These are phyloP conservation scores for Hylaea fasciaria DNA, from an alignment of 2,888 invertebrate species.

Conservation along the genomic window DNA sequence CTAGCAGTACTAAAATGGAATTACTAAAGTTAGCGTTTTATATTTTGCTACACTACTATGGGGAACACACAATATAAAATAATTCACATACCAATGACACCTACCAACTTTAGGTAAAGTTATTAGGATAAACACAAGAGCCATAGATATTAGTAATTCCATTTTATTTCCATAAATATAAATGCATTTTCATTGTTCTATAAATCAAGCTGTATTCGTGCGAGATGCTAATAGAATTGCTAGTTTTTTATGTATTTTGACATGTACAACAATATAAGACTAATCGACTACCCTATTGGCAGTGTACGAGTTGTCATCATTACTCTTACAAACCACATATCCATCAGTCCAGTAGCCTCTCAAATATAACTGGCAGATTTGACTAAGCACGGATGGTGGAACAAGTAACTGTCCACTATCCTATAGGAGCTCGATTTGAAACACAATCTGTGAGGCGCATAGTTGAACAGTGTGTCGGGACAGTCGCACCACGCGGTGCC, in stretches of 20 bases:
- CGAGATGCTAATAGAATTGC: constrained; percentile 1
- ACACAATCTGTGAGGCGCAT: constrained; percentile 69
- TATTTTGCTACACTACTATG: constrained; percentile 43
- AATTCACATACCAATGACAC: constrained; percentile 54
- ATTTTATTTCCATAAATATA: constrained; percentile 52
- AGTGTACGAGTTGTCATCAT: too few species aligned
- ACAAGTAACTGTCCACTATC: constrained; percentile 64
- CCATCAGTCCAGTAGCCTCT: background rate
- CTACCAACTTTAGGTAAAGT: background rate
- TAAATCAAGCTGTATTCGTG: background rate
- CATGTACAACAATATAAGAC: too few species aligned
- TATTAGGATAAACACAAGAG: constrained; percentile 31
- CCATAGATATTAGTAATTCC: constrained; percentile 74
- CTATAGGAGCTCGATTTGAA: constrained; percentile 66
- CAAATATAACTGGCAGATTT: constrained; percentile 75
- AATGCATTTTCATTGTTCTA: constrained; percentile 4
- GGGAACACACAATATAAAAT: constrained; percentile 56
- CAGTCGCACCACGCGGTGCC: constrained; percentile 69
- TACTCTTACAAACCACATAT: too few species aligned
- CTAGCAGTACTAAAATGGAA: constrained; percentile 66
- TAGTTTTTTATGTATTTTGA: too few species aligned
- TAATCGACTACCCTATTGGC: too few species aligned
- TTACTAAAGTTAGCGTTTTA: constrained; percentile 58
- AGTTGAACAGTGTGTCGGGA: constrained; percentile 67
- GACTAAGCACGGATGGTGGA: constrained; percentile 69